A percentile compares a stretch with the other conserved stretches of the same genome.
Evolutionary conservation across 2,888 invertebrate species (phyloP).

Genomic region (Diarsia mendica): DNA sequence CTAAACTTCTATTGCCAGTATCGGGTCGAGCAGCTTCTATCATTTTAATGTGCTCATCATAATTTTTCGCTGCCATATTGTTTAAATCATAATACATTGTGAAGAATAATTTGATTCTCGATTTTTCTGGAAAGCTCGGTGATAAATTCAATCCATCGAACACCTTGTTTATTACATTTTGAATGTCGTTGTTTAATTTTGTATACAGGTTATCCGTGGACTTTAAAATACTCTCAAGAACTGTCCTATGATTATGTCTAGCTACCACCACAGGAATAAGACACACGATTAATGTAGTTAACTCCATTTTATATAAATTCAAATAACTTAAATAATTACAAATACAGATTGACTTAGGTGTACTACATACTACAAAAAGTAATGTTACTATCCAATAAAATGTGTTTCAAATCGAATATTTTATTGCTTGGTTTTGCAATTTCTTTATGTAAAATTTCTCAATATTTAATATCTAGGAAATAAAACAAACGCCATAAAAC

Average conservation of each 20-base stretch:
- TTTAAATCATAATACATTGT: slow-evolving; percentile 69
- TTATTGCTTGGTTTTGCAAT: slow-evolving; percentile 32
- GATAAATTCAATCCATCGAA: slow-evolving; percentile 68
- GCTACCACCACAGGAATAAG: slow-evolving; percentile 53
- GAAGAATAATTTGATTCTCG: slow-evolving; percentile 63
- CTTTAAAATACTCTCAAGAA: slow-evolving; percentile 49
- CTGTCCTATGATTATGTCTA: slow-evolving; percentile 57
- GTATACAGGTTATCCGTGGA: slow-evolving; percentile 62
- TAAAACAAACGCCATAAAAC: slow-evolving; percentile 56
- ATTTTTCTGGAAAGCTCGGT: slow-evolving; percentile 52
- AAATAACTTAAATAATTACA: slow-evolving; percentile 50
- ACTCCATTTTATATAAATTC: slow-evolving; percentile 45
- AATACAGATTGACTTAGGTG: slow-evolving; percentile 45
- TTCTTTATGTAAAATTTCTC: slow-evolving; percentile 37
- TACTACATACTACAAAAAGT: slow-evolving; percentile 42
- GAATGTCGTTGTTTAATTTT: slow-evolving; percentile 62
- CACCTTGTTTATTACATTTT: slow-evolving; percentile 67
- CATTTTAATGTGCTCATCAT: slow-evolving; percentile 60
- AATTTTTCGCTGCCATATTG: slow-evolving; percentile 65
- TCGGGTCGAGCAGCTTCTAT: slow-evolving; percentile 49
- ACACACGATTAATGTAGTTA: slow-evolving; percentile 34
- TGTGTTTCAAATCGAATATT: slow-evolving; percentile 19
- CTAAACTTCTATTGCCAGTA: slow-evolving; percentile 34
- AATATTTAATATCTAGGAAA: slow-evolving; percentile 36
- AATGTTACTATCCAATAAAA: slow-evolving; percentile 10